Conservation (phyloP, 2,797 vertebrate species). For the Numenius phaeopus region DNA sequence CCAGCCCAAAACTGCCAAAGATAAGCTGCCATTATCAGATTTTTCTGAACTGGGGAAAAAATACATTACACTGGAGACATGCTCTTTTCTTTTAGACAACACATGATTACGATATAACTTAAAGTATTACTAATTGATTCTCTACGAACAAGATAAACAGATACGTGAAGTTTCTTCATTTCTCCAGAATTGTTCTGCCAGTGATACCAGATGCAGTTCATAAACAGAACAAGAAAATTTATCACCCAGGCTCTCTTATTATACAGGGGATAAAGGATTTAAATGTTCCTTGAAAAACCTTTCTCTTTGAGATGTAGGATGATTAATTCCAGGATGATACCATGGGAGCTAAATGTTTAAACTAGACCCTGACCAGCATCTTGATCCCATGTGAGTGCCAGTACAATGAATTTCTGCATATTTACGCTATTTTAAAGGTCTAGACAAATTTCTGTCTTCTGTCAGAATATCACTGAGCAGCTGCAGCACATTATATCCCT, state of each 20-base stretch:
- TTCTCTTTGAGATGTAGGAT: not conserved
- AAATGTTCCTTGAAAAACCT: constrained; percentile 4
- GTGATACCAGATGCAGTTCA: not conserved
- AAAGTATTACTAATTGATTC: constrained; percentile 32
- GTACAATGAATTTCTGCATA: not conserved
- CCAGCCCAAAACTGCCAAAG: not conserved
- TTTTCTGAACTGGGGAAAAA: not conserved
- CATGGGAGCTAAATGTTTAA: not conserved
- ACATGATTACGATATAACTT: not conserved
- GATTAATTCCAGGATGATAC: not conserved
- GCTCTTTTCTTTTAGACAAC: not conserved
- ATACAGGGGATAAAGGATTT: not conserved
- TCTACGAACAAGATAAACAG: not conserved
- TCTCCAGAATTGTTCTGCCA: not conserved
- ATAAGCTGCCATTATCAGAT: constrained; percentile 27
- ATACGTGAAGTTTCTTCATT: not conserved
- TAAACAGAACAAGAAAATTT: not conserved
- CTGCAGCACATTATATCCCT: not conserved
- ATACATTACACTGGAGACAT: not conserved
- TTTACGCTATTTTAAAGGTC: not conserved
- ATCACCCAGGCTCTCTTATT: not conserved
- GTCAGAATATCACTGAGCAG: not conserved
- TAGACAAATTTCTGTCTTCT: not conserved
- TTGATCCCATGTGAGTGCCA: not conserved
- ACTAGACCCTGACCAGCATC: not conserved